Conservation (phyloP, 2,113 vertebrate genomes). For the Brachyhypopomus gauderio region DNA sequence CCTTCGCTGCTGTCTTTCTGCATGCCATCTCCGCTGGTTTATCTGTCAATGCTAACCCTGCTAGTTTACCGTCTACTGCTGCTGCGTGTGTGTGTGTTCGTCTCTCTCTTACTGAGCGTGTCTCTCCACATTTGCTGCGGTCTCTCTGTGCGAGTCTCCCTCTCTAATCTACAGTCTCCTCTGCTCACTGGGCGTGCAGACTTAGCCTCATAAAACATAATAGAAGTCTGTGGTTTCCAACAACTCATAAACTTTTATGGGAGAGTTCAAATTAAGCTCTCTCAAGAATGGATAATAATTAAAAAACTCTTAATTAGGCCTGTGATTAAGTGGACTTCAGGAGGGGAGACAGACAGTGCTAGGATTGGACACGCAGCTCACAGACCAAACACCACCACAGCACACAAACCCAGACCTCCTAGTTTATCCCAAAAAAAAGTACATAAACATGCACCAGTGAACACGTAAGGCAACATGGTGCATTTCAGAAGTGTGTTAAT, state of each 20-base stretch:
- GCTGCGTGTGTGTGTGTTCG: not conserved
- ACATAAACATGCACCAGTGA: not conserved
- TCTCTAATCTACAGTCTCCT: slow-evolving; percentile 39
- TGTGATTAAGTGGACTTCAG: slow-evolving; percentile 58
- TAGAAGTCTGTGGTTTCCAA: slow-evolving; percentile 64
- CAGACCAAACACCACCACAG: slow-evolving; percentile 12
- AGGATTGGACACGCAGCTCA: slow-evolving; percentile 4
- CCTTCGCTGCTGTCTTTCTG: not conserved
- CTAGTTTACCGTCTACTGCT: not conserved
- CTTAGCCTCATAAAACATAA: slow-evolving; percentile 61
- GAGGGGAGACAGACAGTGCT: slow-evolving; percentile 41
- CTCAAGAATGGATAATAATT: slow-evolving; percentile 76
- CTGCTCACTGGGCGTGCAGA: slow-evolving; percentile 50
- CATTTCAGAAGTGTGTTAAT: not conserved
- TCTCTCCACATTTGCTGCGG: slow-evolving; percentile 1
- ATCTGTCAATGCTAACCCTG: not conserved
- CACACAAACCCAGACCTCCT: slow-evolving; percentile 7
- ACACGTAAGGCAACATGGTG: too few species aligned
- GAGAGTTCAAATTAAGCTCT: slow-evolving; percentile 68
- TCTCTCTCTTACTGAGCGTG: not conserved
- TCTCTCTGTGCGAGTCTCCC: slow-evolving; percentile 24
- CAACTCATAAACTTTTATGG: slow-evolving; percentile 72
- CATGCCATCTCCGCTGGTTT: not conserved
- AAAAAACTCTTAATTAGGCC: slow-evolving; percentile 71
- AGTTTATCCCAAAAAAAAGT: not conserved